These are phyloP conservation scores for Trididemnum nubilum DNA, from an alignment of 23 tunicate genomes.

Conservation along the genomic window DNA sequence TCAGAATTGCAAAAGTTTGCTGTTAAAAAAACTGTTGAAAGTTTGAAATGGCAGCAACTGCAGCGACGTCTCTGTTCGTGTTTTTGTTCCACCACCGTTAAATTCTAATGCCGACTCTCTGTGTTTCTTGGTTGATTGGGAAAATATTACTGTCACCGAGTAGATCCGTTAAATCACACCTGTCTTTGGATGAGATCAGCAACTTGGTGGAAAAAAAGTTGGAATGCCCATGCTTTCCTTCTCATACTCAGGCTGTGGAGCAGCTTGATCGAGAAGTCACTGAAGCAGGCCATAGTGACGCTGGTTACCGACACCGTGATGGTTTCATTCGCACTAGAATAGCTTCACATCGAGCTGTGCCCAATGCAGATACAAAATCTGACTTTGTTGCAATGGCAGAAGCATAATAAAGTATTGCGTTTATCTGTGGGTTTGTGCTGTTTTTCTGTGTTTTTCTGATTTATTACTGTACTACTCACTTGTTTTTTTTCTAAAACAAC, in stretches of 20 bases:
- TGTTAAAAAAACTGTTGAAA: constrained; percentile 3
- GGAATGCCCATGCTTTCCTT: constrained; percentile 19
- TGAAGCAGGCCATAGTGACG: not conserved
- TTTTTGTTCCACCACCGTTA: not conserved
- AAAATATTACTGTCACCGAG: constrained; percentile 8
- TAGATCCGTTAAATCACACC: constrained; percentile 13
- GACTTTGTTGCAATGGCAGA: constrained; percentile 5
- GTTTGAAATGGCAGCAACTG: constrained; percentile 23
- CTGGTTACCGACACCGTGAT: constrained; percentile 8
- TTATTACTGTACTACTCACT: not conserved
- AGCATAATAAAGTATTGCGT: not conserved
- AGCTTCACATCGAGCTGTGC: not conserved
- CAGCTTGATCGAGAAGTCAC: constrained; percentile 14
- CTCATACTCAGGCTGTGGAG: constrained; percentile 32
- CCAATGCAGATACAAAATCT: constrained; percentile 20
- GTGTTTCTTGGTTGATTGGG: constrained; percentile 12
- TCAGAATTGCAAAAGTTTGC: not conserved
- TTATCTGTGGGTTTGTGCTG: not conserved
- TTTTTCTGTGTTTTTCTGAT: not conserved
- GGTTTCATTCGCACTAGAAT: constrained; percentile 25
- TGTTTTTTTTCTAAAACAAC: not conserved
- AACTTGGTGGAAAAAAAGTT: constrained; percentile 3
- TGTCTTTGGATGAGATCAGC: constrained; percentile 5
- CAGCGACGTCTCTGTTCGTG: not conserved
- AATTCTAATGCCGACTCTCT: constrained; percentile 20